phyloP scores from a whole-genome alignment of 2,888 invertebrate genomes.

The Vandiemenella viatica region DNA sequence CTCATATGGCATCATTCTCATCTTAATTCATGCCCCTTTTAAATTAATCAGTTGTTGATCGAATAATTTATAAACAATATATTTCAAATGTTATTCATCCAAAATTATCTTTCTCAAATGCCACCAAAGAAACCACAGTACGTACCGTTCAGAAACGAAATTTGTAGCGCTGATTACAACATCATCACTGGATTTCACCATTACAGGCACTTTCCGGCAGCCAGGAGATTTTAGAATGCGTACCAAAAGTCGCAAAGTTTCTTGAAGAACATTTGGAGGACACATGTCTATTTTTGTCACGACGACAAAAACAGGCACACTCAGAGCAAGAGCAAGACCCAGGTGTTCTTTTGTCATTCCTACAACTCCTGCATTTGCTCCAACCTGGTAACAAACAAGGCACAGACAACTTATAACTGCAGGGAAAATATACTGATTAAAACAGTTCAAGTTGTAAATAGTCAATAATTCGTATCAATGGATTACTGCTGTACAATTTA shows the following conservation, averaged over 20 bases:
- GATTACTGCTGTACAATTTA: too few relatives aligned
- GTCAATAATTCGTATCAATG: too few relatives aligned
- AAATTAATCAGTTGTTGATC: too few relatives aligned
- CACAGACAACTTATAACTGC: too few relatives aligned
- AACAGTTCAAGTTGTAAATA: too few relatives aligned
- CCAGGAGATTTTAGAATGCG: constrained; percentile 93
- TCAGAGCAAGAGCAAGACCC: constrained; percentile 85
- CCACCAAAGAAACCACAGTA: too few relatives aligned
- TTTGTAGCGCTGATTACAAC: constrained; percentile 95
- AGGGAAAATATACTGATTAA: too few relatives aligned
- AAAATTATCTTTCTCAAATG: too few relatives aligned
- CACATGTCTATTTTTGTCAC: constrained; percentile 99
- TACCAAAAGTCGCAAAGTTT: constrained; percentile 83
- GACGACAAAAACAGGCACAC: constrained; percentile 96
- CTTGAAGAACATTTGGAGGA: constrained; percentile 84
- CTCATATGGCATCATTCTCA: too few relatives aligned
- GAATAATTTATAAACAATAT: too few relatives aligned
- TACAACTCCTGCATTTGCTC: constrained; percentile 94
- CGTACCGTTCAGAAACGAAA: constrained; percentile 90
- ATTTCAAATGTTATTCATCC: too few relatives aligned
- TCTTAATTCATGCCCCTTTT: too few relatives aligned
- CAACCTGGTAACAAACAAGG: constrained; percentile 51
- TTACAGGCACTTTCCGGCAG: constrained; percentile 94
- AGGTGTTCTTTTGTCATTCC: constrained; percentile 98
- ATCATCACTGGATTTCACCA: constrained; percentile 88